phyloP scores from a whole-genome alignment of 2,113 vertebrate species.

The human region DNA sequence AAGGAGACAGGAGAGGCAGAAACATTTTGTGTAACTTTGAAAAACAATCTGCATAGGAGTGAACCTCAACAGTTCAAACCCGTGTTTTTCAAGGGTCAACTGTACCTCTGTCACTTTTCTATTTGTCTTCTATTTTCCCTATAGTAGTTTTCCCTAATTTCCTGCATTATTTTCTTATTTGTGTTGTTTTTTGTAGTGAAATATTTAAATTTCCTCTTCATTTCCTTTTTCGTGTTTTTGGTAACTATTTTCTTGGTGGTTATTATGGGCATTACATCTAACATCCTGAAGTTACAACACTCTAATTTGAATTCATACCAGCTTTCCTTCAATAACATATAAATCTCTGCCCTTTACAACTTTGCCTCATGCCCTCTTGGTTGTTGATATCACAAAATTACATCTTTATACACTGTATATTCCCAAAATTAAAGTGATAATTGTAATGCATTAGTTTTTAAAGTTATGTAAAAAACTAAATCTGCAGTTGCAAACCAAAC shows the following conservation, averaged over 20 bases:
- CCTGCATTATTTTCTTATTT: background rate
- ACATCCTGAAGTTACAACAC: background rate
- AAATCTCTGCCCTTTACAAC: background rate
- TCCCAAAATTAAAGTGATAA: background rate
- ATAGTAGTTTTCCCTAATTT: background rate
- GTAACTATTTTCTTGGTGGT: background rate
- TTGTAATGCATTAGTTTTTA: background rate
- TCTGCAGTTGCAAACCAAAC: background rate
- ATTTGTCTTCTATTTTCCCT: background rate
- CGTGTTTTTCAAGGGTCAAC: background rate
- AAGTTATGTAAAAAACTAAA: background rate
- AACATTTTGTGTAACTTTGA: background rate
- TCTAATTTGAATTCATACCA: background rate
- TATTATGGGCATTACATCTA: background rate
- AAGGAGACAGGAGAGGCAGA: background rate
- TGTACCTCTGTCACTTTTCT: background rate
- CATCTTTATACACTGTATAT: background rate
- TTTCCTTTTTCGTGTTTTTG: background rate
- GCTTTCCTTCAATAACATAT: background rate
- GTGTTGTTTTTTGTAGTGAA: background rate
- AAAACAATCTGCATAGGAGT: background rate
- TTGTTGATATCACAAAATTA: background rate
- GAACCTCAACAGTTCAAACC: background rate
- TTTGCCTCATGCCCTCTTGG: background rate
- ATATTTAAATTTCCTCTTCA: background rate